These are phyloP conservation scores for Chironomus tepperi DNA, from an alignment of 1,140 invertebrate species.

Conservation along the genomic window DNA sequence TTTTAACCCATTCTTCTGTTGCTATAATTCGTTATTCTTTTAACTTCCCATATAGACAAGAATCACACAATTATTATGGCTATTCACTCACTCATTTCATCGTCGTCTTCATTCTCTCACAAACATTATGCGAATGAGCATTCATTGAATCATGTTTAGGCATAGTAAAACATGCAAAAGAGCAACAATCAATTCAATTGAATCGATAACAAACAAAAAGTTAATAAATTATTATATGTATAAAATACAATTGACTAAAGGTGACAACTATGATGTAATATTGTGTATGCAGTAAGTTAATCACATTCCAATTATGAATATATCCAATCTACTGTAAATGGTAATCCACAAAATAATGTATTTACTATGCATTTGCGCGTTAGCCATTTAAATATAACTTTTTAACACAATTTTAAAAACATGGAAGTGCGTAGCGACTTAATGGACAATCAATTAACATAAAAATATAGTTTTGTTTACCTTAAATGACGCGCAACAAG, in stretches of 20 bases:
- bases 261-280: conserved; percentile 5
- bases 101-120: not conserved
- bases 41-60: conserved; percentile 6
- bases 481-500: not conserved
- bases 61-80: not conserved
- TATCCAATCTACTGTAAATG: not conserved
- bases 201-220: not conserved
- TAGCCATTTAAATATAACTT: not conserved
- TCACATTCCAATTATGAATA: conserved; percentile 20
- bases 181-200: not conserved
- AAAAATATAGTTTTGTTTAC: not conserved
- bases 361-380: too few relatives aligned
- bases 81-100: not conserved
- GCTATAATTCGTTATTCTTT: not conserved
- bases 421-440: not conserved
- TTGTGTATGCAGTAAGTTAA: conserved; percentile 7
- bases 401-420: not conserved
- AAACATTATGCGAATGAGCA: not conserved
- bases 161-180: not conserved
- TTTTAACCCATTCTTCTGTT: not conserved
- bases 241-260: not conserved
- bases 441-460: not conserved
- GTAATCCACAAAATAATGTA: not conserved
- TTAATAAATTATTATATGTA: conserved; percentile 5
- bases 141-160: not conserved